A percentile compares a stretch with the other conserved stretches of the same genome.
These are phyloP conservation scores for Mythimna impura DNA, from an alignment of 2,888 invertebrate genomes.

Conservation along the genomic window DNA sequence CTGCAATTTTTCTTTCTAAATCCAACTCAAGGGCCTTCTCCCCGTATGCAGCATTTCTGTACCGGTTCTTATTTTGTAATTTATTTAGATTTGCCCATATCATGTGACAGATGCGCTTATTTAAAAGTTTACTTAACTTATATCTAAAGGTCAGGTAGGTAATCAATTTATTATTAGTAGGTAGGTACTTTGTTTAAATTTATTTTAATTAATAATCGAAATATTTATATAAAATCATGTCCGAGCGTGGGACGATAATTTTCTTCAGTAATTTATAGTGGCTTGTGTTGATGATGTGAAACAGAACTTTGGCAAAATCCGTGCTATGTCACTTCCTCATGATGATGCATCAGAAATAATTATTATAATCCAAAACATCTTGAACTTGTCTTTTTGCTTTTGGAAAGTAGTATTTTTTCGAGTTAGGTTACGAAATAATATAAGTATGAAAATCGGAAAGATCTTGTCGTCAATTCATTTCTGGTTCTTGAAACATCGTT, in stretches of 20 bases:
- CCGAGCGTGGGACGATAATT: conserved; percentile 36
- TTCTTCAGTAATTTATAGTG: conserved; percentile 27
- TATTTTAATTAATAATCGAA: conserved; percentile 39
- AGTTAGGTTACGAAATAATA: no score
- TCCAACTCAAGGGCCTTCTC: not conserved
- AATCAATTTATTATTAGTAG: conserved; percentile 42
- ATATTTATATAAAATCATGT: conserved; percentile 18
- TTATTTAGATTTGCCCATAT: conserved; percentile 39
- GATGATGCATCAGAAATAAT: not conserved
- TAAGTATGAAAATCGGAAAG: no score
- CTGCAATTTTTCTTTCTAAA: conserved; percentile 2
- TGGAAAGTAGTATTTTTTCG: no score
- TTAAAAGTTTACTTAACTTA: conserved; percentile 25
- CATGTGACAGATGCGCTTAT: conserved; percentile 34
- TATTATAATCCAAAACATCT: not conserved
- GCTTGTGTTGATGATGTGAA: not conserved
- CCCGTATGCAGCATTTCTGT: not conserved
- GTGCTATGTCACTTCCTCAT: conserved; percentile 25
- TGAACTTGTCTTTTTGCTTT: not conserved
- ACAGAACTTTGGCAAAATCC: conserved; percentile 28
- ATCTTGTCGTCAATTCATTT: no score
- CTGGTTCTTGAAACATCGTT: not conserved
- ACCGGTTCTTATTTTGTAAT: conserved; percentile 25
- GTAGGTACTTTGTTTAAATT: conserved; percentile 18
- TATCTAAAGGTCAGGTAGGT: conserved; percentile 23